A percentile compares a stretch with the other conserved stretches of the same genome.
These are phyloP conservation scores for Rhagonycha fulva DNA, from an alignment of 2,888 invertebrate genomes.

Conservation along the genomic window DNA sequence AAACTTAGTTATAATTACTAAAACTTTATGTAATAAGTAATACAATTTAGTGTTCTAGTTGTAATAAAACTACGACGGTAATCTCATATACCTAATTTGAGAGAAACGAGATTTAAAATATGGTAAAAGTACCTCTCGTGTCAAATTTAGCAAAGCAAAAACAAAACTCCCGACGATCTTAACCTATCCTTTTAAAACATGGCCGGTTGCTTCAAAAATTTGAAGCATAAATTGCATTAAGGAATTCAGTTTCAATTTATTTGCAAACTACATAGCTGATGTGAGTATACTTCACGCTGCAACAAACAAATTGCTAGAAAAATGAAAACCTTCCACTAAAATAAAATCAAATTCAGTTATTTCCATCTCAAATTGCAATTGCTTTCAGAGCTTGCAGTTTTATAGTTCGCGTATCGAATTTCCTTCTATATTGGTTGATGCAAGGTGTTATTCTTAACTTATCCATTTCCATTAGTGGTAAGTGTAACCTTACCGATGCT, in stretches of 20 bases:
- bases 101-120: not conserved
- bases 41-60: not conserved
- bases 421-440: constrained; percentile 30
- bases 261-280: not conserved
- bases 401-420: constrained; percentile 30
- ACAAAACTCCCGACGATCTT: not conserved
- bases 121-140: not conserved
- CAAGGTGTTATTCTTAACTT: constrained; percentile 27
- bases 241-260: not conserved
- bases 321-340: not conserved
- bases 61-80: not conserved
- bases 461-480: constrained; percentile 31
- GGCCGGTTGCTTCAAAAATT: not conserved
- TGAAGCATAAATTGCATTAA: not conserved
- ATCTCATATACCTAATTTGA: not conserved
- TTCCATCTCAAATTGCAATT: constrained; percentile 14
- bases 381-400: constrained; percentile 10
- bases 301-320: not conserved
- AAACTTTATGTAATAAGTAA: not conserved
- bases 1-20: not conserved
- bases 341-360: not conserved
- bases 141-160: not conserved
- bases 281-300: not conserved
- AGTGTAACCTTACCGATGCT: constrained; percentile 33
- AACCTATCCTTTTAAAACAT: not conserved